Evolutionary conservation across 1,140 invertebrate species (phyloP), one percentile per base, ranked within the genome.

Genomic region (Brachionus rubens): DNA sequence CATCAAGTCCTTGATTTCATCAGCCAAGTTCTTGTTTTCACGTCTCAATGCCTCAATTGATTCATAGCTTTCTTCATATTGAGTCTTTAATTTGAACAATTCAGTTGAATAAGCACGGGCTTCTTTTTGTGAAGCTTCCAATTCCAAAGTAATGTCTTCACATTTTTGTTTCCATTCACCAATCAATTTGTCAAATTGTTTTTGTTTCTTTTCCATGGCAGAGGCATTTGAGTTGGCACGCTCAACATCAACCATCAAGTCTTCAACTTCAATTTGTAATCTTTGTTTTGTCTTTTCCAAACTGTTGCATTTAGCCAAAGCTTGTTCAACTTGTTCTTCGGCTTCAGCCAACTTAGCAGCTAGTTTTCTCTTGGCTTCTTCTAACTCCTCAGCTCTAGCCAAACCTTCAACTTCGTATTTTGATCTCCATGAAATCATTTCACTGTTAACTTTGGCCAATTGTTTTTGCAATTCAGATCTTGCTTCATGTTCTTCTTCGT

Each of bases 151-250:
- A 78, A 99, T 89, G 84, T 98, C 95, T 81, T 97, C 93, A 82
- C 94, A 93, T 88, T 98, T 98, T 86, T 96, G 91, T 87, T 98
- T 98, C 96, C 96, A 99, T 91, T 99, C 96, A 79, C 92, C 91
- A 84, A 99, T 93, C 85, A 97, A 94, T 87, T 98, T 98, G 89
- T 99, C 96, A 88, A 99, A 98, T 79, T 92, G 92, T 88, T 98
- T 97, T 87, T 98, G 95, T 87, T 97, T 98, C 92, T 99, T 99
- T 87, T 99, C 96, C 79, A 97, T 91, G 77, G 93, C 91, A 83
- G 92, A 93, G 82, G 95, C 94, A 81, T 97, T 72, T 14, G 16
- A 26, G 79, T 79, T 79, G 75, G 84, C 83, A 83, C 95, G 90
- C 86, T 99, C 96, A 81, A 98, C 94, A 87, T 98, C 96, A 80